These are phyloP conservation scores for Tinamus major DNA, from an alignment of 2,797 vertebrate genomes.

Conservation along the genomic window DNA sequence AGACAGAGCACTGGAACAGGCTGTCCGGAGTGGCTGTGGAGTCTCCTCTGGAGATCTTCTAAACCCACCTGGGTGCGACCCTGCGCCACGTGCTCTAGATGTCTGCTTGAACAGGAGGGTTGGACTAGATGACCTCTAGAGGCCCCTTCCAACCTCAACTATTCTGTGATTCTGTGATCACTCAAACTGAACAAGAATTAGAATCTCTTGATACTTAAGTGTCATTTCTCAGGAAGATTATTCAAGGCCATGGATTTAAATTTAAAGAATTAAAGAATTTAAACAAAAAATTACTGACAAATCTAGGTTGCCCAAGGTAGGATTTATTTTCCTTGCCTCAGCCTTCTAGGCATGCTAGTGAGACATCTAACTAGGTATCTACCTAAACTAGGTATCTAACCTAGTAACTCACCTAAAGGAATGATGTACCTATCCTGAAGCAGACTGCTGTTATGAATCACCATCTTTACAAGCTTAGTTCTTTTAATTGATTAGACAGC, in stretches of 20 bases:
- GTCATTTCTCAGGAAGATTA: neutral
- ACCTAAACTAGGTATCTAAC: neutral
- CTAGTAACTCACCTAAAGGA: neutral
- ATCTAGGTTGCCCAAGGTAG: neutral
- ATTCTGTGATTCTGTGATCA: no score
- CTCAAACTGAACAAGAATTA: neutral
- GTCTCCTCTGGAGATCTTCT: no score
- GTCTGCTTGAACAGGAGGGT: no score
- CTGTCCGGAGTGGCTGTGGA: no score
- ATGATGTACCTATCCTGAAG: neutral
- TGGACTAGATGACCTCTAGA: no score
- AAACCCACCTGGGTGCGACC: no score
- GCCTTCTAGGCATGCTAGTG: neutral
- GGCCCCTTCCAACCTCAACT: no score
- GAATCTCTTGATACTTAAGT: neutral
- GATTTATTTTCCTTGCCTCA: neutral
- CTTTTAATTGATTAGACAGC: neutral
- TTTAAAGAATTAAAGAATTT: no score
- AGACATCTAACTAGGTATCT: neutral
- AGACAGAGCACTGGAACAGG: no score
- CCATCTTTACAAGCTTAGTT: neutral
- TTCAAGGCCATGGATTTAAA: neutral
- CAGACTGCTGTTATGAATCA: neutral
- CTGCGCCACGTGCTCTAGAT: no score
- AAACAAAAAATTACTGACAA: neutral